Evolutionary conservation across 2,113 vertebrate genomes (phyloP).

Genomic region (Platycercus adscitus): DNA sequence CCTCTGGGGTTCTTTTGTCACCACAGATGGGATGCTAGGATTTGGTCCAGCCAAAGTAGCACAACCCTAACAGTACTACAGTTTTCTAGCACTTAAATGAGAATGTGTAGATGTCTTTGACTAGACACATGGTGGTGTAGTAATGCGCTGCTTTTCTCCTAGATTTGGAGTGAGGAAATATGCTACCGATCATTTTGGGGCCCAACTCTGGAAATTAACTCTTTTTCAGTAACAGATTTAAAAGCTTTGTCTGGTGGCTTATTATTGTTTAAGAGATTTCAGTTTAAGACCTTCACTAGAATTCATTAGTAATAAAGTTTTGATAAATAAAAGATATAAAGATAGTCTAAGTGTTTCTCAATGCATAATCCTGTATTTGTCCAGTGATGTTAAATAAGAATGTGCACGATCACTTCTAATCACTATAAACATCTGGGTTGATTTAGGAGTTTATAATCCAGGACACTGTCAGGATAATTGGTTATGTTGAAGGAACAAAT

Average conservation of each 20-base stretch:
- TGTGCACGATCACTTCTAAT: background rate
- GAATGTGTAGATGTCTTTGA: background rate
- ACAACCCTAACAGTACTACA: background rate
- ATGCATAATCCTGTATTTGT: background rate
- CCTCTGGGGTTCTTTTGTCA: background rate
- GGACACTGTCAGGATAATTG: background rate
- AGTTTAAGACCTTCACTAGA: background rate
- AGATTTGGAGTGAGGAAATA: background rate
- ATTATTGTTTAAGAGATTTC: background rate
- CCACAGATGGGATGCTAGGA: background rate
- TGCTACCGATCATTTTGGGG: background rate
- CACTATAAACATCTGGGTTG: background rate
- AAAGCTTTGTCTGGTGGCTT: background rate
- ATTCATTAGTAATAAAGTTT: background rate
- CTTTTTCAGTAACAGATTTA: background rate
- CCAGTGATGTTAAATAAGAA: background rate
- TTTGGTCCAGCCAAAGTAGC: background rate
- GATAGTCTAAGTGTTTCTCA: background rate
- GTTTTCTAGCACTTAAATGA: background rate
- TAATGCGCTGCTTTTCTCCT: background rate
- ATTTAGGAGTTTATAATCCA: background rate
- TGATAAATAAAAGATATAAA: background rate
- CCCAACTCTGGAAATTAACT: background rate
- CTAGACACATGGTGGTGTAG: background rate
- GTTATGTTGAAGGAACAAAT: background rate